A percentile compares a stretch with the other conserved stretches of the same genome.
phyloP scores from a whole-genome alignment of 2,888 invertebrate species.

The Trissoscelio sp. region DNA sequence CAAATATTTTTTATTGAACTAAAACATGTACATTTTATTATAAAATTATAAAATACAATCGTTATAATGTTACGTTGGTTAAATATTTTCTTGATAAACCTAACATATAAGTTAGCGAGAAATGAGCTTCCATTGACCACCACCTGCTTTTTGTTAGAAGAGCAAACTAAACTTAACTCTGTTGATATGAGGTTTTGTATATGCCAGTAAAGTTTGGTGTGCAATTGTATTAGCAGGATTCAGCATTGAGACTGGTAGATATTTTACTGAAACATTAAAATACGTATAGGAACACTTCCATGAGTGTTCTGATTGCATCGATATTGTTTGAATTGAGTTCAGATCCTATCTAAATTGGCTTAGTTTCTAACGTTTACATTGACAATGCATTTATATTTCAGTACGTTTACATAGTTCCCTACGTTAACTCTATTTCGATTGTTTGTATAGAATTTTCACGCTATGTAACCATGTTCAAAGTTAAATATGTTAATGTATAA shows the following conservation, averaged over 20 bases:
- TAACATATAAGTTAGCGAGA: neutral
- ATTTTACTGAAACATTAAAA: constrained; percentile 25
- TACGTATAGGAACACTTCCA: constrained; percentile 13
- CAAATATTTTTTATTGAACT: too few relatives aligned
- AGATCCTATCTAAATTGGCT: constrained; percentile 47
- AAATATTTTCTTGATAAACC: constrained; percentile 8
- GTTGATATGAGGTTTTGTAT: constrained; percentile 17
- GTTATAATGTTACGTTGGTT: neutral
- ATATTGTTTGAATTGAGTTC: constrained; percentile 43
- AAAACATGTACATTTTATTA: too few relatives aligned
- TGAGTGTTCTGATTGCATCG: constrained; percentile 32
- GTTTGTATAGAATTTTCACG: constrained; percentile 11
- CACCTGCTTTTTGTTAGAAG: constrained; percentile 17
- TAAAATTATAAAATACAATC: too few relatives aligned
- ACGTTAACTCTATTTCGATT: constrained; percentile 27
- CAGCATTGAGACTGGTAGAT: constrained; percentile 13
- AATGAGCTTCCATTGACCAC: constrained; percentile 2
- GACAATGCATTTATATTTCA: constrained; percentile 21
- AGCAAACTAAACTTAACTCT: constrained; percentile 19
- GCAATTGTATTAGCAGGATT: constrained; percentile 26
- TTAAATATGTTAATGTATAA: constrained; percentile 4
- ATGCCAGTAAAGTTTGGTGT: constrained; percentile 14
- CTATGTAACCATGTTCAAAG: neutral
- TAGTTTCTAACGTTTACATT: constrained; percentile 33
- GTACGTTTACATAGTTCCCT: constrained; percentile 1